These are phyloP conservation scores for Emydoidea blandingii DNA, from an alignment of 2,797 vertebrate species.

Conservation along the genomic window DNA sequence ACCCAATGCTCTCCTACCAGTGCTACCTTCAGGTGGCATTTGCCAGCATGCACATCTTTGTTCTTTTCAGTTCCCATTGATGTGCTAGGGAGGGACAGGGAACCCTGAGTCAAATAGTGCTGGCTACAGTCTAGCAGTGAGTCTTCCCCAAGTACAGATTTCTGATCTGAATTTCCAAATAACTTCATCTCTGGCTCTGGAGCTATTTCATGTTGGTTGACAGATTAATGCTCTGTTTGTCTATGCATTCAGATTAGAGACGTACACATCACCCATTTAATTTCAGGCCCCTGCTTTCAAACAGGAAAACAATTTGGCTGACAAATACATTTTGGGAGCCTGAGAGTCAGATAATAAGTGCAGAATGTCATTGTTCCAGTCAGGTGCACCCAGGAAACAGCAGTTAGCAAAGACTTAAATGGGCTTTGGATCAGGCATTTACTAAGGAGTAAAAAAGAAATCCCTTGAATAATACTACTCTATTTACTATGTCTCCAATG, in stretches of 20 bases:
- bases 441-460: background rate
- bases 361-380: background rate
- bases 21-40: fast-evolving
- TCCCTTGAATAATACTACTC: background rate
- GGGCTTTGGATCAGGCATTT: fast-evolving
- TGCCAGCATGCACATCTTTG: background rate
- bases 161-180: background rate
- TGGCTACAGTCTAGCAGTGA: background rate
- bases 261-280: background rate
- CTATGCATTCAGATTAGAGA: background rate
- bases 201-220: background rate
- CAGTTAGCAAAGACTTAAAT: background rate
- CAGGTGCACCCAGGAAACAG: background rate
- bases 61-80: background rate
- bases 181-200: background rate
- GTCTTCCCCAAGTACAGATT: background rate
- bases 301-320: background rate
- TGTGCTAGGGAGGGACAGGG: background rate
- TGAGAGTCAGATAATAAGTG: background rate
- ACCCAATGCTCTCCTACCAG: fast-evolving
- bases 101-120: background rate
- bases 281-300: background rate
- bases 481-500: background rate
- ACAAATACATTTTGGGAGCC: background rate
- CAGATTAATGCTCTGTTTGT: background rate